These are phyloP conservation scores for Neogobius melanostomus DNA, from an alignment of 2,113 vertebrate genomes.

Conservation along the genomic window DNA sequence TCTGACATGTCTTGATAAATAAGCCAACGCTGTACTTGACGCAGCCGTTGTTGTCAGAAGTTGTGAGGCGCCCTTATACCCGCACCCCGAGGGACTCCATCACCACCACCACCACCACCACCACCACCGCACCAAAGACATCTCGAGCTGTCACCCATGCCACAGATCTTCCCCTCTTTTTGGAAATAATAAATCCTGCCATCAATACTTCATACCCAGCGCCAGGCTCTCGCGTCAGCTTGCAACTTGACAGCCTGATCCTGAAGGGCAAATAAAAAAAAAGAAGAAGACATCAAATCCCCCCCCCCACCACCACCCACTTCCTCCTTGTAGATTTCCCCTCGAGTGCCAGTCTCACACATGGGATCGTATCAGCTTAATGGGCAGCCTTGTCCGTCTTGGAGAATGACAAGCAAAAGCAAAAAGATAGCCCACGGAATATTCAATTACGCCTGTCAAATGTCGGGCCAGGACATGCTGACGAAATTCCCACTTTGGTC, in stretches of 20 bases:
- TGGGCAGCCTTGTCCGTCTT: conserved; percentile 50
- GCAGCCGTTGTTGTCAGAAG: not conserved
- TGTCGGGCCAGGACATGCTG: conserved; percentile 38
- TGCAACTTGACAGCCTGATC: conserved; percentile 20
- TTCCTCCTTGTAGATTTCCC: not conserved
- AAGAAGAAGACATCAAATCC: no score
- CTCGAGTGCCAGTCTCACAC: conserved; percentile 13
- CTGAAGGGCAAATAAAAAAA: not conserved
- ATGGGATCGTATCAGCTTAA: conserved; percentile 45
- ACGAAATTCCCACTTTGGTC: conserved; percentile 42
- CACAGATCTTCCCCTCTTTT: conserved; percentile 1
- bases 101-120: not conserved
- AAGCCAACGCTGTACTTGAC: no score
- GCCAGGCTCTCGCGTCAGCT: conserved; percentile 3
- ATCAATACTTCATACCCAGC: conserved; percentile 42
- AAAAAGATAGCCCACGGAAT: conserved; percentile 2
- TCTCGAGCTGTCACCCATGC: conserved; percentile 17
- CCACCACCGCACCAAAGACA: not conserved
- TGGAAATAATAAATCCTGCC: conserved; percentile 33
- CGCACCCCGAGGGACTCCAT: not conserved
- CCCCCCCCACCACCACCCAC: no score
- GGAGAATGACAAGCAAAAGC: conserved; percentile 37
- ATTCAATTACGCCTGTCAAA: conserved; percentile 63
- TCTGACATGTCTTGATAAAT: no score
- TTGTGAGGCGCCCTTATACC: not conserved